Evolutionary conservation across 2,797 vertebrate genomes (phyloP).

Genomic region (Acanthornis magna): DNA sequence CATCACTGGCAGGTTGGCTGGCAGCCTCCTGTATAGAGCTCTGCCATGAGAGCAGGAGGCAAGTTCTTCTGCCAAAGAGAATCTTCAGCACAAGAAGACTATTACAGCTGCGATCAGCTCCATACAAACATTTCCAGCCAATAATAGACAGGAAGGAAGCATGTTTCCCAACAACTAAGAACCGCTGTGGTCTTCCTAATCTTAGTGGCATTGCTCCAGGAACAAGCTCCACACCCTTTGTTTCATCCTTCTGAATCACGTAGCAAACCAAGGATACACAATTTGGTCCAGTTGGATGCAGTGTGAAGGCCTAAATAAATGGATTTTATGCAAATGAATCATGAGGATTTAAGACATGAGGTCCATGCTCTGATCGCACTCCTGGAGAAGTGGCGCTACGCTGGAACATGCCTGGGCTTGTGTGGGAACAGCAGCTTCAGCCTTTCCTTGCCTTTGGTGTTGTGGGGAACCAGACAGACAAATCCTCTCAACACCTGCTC

Average conservation of each 20-base stretch:
- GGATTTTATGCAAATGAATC: conserved; percentile 17
- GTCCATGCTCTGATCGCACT: background rate
- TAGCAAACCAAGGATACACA: background rate
- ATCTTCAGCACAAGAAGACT: background rate
- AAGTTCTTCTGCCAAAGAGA: conserved; percentile 35
- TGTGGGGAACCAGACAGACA: background rate
- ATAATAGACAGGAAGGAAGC: background rate
- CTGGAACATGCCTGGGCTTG: background rate
- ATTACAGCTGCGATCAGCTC: background rate
- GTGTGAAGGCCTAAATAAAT: background rate
- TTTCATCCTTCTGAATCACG: background rate
- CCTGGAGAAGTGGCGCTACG: accelerated
- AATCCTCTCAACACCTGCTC: background rate
- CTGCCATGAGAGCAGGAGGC: conserved; percentile 23
- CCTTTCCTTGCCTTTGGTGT: background rate
- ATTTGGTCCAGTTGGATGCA: background rate
- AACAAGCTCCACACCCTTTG: background rate
- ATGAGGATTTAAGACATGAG: background rate
- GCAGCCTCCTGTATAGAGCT: background rate
- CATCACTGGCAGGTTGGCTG: background rate
- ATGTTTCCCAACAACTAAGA: background rate
- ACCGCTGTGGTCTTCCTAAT: background rate
- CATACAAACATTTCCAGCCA: conserved; percentile 8
- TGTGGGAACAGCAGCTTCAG: background rate
- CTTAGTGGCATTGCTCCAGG: background rate